Base-by-base conservation (phyloP, 2,797 vertebrate genomes). In the Neoniphon sammara region DNA sequence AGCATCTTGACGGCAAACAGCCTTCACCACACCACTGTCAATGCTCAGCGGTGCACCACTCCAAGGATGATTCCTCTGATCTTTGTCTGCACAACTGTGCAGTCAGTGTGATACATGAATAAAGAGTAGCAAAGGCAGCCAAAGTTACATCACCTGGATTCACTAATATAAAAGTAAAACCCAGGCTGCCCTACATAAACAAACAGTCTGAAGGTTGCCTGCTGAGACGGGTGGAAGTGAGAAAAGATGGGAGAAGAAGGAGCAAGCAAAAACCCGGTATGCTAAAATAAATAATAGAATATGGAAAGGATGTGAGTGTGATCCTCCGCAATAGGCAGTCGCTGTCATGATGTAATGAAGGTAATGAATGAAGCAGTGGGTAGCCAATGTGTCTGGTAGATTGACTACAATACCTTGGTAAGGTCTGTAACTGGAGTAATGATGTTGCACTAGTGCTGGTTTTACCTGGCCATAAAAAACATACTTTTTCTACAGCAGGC, bases 271-370 rank as follows among this genome's bases (percentile, higher is more conserved):
- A 80, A 77, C 18, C 14, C 78, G 84, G 80, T 46, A 54, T 75
- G 79, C 75, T 69, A 58, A 68, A 76, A 85, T 87, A 31, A 87
- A 90, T 80, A 81, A 85, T 86, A 78, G 73, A 89, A 78, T 72
- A 83, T 66, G 65, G 85, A 77, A 79, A 57, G 62, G 71, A 80
- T 78, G 73, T 59, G 72, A 78, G 85, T 84, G 84, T 87, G 87
- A 91, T 86, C 83, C 60, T 71, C 62, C 69, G 59, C 84, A 82
- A 59, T 70, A 55, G 78, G 76, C 84, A 84, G 68, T 66, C 54
- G 78, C 87, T 91, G 89, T 69, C 85, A 74, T 78, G 75, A 81
- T 80, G 81, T 84, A 85, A 84, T 78, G 81, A 81, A 86, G 75
- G 69, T 82, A 83, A 88, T 78, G 89, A 89, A 87, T 73, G 80